A percentile compares a stretch with the other conserved stretches of the same genome.
Conservation (phyloP, 2,797 vertebrate genomes). For the Lates japonicus region DNA sequence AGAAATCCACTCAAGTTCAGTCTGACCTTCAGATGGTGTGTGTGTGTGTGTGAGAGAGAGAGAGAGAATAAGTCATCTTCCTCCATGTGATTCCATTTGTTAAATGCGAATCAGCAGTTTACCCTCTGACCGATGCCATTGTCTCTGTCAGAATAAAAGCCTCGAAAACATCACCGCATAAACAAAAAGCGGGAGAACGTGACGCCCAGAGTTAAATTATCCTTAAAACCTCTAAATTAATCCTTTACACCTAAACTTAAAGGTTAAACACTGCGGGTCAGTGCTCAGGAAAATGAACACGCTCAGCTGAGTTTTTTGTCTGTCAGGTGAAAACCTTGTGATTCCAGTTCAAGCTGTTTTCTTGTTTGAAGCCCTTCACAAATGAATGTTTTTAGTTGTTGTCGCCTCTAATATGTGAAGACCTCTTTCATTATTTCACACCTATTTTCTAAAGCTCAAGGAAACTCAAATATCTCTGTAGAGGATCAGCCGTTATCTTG, state of each 20-base stretch:
- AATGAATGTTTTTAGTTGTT: neutral
- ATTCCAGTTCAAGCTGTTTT: conserved; percentile 45
- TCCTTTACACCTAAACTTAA: neutral
- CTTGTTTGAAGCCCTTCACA: neutral
- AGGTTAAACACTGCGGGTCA: neutral
- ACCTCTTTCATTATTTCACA: neutral
- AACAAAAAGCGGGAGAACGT: neutral
- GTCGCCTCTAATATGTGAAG: too few relatives aligned
- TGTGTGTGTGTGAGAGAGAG: neutral
- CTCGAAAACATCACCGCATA: neutral
- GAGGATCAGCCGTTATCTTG: neutral
- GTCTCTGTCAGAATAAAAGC: neutral
- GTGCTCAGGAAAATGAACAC: neutral
- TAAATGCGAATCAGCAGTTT: conserved; percentile 21
- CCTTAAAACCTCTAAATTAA: neutral
- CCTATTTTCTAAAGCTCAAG: too few relatives aligned
- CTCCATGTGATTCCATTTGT: conserved; percentile 9
- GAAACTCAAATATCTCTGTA: neutral
- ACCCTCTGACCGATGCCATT: neutral
- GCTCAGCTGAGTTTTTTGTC: conserved; percentile 22
- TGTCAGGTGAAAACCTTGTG: conserved; percentile 53
- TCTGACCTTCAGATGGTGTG: neutral
- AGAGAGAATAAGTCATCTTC: neutral
- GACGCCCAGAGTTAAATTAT: neutral
- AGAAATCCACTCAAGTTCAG: neutral